These are phyloP conservation scores for Drosophila sordidula DNA, from an alignment of 2,888 invertebrate genomes.

Conservation along the genomic window DNA sequence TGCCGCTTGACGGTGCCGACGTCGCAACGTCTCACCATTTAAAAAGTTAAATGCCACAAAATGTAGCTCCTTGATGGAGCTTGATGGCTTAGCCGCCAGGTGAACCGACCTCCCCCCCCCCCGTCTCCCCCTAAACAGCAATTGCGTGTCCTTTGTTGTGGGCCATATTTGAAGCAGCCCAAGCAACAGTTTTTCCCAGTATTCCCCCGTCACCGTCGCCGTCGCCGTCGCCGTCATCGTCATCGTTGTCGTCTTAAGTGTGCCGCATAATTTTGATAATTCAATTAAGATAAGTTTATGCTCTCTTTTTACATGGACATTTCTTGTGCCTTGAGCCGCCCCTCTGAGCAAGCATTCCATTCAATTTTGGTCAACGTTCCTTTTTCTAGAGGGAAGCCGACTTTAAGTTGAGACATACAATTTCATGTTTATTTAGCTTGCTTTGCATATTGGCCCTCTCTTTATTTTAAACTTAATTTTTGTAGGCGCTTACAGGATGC, in stretches of 20 bases:
- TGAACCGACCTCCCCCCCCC: constrained; percentile 10
- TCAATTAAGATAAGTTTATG: constrained; percentile 77
- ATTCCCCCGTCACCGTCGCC: neutral
- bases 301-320: constrained; percentile 37
- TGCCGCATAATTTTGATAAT: constrained; percentile 75
- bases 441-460: constrained; percentile 60
- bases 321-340: constrained; percentile 8
- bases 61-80: constrained; percentile 48
- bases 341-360: constrained; percentile 42
- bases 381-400: neutral
- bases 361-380: constrained; percentile 52
- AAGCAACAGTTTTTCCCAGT: constrained; percentile 47
- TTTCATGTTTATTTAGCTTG: constrained; percentile 61
- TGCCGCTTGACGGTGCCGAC: constrained; percentile 10
- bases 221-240: constrained; percentile 2
- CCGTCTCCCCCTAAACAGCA: neutral
- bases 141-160: constrained; percentile 60
- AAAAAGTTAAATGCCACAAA: constrained; percentile 72
- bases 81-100: constrained; percentile 48
- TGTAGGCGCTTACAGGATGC: neutral
- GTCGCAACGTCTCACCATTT: constrained; percentile 36
- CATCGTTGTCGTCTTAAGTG: constrained; percentile 60
- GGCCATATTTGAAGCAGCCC: constrained; percentile 31
- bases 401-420: constrained; percentile 63
- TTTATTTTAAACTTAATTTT: constrained; percentile 36